These are phyloP conservation scores for Polypedilum vanderplanki DNA, from an alignment of 1,140 invertebrate genomes.

Conservation along the genomic window DNA sequence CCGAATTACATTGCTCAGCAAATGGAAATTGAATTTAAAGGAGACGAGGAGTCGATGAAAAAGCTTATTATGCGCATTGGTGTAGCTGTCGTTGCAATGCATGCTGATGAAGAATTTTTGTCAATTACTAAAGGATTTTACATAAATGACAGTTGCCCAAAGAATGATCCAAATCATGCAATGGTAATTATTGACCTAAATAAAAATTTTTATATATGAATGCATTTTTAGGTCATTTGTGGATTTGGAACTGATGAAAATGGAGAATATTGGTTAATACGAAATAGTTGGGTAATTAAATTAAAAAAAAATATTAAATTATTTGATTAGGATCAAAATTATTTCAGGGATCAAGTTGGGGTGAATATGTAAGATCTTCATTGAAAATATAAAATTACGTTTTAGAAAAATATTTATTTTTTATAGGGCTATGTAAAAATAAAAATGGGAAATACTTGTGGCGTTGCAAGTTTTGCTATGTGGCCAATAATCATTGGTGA, in stretches of 20 bases:
- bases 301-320: not conserved
- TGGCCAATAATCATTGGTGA: not conserved
- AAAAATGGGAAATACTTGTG: not conserved
- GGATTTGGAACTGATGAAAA: not conserved
- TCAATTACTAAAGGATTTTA: not conserved
- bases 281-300: not conserved
- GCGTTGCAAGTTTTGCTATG: not conserved
- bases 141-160: not conserved
- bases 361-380: not conserved
- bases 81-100: not conserved
- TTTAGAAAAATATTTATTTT: not conserved
- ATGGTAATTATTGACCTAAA: not conserved
- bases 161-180: slow-evolving; percentile 4
- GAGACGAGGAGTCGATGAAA: not conserved
- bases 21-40: not conserved
- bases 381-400: not conserved
- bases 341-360: not conserved
- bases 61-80: not conserved
- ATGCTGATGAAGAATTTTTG: not conserved
- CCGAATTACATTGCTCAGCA: not conserved
- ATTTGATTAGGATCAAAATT: no score
- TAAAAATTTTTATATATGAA: no score
- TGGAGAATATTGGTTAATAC: not conserved
- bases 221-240: not conserved
- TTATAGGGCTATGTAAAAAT: not conserved